A percentile compares a stretch with the other conserved stretches of the same genome.
These are phyloP conservation scores for Wasmannia auropunctata DNA, from an alignment of 1,140 invertebrate species.

Conservation along the genomic window DNA sequence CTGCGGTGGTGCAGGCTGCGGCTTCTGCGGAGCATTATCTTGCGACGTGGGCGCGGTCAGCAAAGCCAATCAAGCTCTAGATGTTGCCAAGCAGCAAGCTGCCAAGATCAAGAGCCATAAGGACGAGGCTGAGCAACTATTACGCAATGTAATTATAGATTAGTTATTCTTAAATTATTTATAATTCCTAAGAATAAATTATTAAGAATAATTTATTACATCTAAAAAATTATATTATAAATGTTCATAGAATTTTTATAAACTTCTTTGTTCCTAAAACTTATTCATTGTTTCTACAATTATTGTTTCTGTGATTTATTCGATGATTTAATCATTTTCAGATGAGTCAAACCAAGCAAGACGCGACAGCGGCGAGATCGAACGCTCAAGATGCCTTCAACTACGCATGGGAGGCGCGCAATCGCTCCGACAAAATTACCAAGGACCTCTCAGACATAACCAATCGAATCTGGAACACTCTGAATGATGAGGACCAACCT, in stretches of 20 bases:
- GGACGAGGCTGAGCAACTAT: slow-evolving; percentile 89
- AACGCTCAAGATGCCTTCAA: slow-evolving; percentile 88
- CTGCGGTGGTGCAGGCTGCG: slow-evolving; percentile 98
- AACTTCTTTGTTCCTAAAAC: not conserved
- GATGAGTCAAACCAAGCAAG: slow-evolving; percentile 87
- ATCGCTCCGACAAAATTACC: slow-evolving; percentile 86
- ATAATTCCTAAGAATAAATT: not conserved
- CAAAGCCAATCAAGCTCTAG: slow-evolving; percentile 93
- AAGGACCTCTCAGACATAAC: slow-evolving; percentile 87
- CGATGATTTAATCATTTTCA: slow-evolving; percentile 72
- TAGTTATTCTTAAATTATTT: not conserved
- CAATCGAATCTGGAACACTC: slow-evolving; percentile 90
- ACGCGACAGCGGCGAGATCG: slow-evolving; percentile 86
- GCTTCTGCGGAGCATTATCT: slow-evolving; percentile 94
- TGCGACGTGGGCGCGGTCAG: slow-evolving; percentile 95
- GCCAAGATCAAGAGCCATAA: slow-evolving; percentile 92
- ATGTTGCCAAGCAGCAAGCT: slow-evolving; percentile 94
- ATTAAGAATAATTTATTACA: slow-evolving; percentile 14
- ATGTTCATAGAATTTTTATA: not conserved
- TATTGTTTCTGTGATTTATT: not conserved
- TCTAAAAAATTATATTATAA: slow-evolving; percentile 1
- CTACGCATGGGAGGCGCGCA: slow-evolving; percentile 85
- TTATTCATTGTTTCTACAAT: not conserved
- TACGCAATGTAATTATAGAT: slow-evolving; percentile 86
- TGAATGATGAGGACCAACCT: slow-evolving; percentile 91